Percentiles rank a stretch among this genome's conserved stretches.
phyloP scores from a whole-genome alignment of 2,888 invertebrate genomes.

The Ectemnius continuus region DNA sequence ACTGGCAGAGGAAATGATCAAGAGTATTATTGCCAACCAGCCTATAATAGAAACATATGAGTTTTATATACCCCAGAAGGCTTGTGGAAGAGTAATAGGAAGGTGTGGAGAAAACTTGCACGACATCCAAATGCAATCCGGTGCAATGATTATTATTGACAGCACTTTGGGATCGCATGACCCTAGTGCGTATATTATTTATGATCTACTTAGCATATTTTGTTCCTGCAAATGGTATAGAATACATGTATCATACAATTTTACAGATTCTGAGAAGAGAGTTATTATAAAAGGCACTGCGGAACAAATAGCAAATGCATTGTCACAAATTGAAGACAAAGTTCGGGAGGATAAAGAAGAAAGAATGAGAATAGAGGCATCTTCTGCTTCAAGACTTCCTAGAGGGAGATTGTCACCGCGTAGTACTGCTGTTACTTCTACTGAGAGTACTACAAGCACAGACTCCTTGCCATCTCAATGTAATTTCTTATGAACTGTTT shows the following conservation, averaged over 20 bases:
- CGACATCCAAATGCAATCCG: conserved; percentile 85
- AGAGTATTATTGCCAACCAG: conserved; percentile 84
- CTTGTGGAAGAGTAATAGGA: conserved; percentile 87
- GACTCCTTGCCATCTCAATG: conserved; percentile 39
- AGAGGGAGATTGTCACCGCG: conserved; percentile 61
- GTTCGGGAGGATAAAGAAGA: conserved; percentile 78
- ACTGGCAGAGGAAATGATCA: conserved; percentile 86
- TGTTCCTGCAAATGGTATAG: conserved; percentile 44
- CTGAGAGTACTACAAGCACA: conserved; percentile 27
- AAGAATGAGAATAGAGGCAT: conserved; percentile 52
- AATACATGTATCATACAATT: conserved; percentile 3
- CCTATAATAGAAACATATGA: conserved; percentile 84
- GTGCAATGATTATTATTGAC: conserved; percentile 85
- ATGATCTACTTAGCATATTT: neutral
- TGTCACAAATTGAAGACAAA: conserved; percentile 85
- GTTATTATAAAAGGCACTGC: conserved; percentile 83
- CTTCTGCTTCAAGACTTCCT: conserved; percentile 50
- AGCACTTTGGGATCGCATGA: conserved; percentile 45
- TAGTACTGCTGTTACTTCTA: conserved; percentile 31
- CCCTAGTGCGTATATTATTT: conserved; percentile 50
- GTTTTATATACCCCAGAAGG: conserved; percentile 83
- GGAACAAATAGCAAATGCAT: conserved; percentile 87
- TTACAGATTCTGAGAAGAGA: conserved; percentile 63
- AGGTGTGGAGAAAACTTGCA: conserved; percentile 85
- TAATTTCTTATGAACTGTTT: conserved; percentile 26